phyloP scores from a whole-genome alignment of 2,113 vertebrate species.

The Prionailurus bengalensis region DNA sequence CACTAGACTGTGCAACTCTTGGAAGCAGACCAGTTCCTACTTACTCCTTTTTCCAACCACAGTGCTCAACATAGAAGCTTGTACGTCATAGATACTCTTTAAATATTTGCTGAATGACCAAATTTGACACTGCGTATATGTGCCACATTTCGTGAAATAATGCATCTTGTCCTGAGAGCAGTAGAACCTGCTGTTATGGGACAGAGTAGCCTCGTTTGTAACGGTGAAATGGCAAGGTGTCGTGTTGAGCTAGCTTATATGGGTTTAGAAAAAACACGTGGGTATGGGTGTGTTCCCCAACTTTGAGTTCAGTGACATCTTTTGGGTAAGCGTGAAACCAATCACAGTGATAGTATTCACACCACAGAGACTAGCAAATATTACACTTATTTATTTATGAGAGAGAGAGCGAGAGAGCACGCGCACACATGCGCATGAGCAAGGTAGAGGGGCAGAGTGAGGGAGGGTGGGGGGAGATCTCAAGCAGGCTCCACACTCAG shows the following conservation, averaged over 20 bases:
- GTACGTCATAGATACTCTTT: background rate
- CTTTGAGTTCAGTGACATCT: background rate
- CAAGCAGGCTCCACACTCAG: too few species aligned
- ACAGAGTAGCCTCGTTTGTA: background rate
- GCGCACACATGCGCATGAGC: too few species aligned
- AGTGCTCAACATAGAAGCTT: background rate
- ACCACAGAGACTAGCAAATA: background rate
- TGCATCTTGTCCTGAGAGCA: background rate
- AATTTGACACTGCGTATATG: background rate
- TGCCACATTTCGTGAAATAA: background rate
- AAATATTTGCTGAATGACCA: background rate
- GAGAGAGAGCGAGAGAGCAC: too few species aligned
- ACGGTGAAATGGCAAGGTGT: accelerated
- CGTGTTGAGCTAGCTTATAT: too few species aligned
- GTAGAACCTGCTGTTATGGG: background rate
- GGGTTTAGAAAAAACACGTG: too few species aligned
- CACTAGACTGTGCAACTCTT: background rate
- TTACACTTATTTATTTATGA: background rate
- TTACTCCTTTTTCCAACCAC: background rate
- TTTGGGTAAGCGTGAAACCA: background rate
- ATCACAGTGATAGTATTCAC: background rate
- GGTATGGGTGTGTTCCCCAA: background rate
- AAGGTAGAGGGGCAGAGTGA: too few species aligned
- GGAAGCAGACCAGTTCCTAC: background rate
- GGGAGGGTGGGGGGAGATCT: too few species aligned